Percentiles rank a stretch among this genome's conserved stretches.
Conservation (phyloP, 2,888 invertebrate species). For the Drosophila seclusa region DNA sequence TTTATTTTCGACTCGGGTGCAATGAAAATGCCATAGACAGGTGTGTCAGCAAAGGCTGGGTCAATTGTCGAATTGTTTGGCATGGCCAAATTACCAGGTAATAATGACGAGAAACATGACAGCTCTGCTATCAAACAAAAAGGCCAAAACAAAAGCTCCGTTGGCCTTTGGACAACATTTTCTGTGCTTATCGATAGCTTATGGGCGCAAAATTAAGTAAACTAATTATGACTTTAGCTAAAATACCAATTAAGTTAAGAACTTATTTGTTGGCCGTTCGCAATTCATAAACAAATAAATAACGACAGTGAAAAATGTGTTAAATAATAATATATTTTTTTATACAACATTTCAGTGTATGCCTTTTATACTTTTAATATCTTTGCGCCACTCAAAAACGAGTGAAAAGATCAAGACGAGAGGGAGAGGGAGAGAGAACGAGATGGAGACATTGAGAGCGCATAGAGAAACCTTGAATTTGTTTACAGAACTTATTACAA, state of each 20-base stretch:
- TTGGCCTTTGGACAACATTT: conserved; percentile 5
- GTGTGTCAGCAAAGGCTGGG: conserved; percentile 33
- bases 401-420: conserved; percentile 21
- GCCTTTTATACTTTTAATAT: not conserved
- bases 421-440: not conserved
- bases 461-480: conserved; percentile 59
- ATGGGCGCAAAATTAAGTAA: conserved; percentile 18
- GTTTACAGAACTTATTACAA: conserved; percentile 54
- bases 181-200: not conserved
- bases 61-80: conserved; percentile 12
- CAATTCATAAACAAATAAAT: conserved; percentile 11
- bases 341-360: not conserved
- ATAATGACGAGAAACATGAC: conserved; percentile 9
- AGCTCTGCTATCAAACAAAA: not conserved
- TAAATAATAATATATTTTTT: not conserved
- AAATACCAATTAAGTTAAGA: not conserved
- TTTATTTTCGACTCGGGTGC: conserved; percentile 16
- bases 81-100: conserved; percentile 26
- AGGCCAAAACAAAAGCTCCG: not conserved
- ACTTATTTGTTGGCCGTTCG: conserved; percentile 5
- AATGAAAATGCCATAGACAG: conserved; percentile 24
- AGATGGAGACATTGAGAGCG: not conserved
- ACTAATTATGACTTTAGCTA: conserved; percentile 22
- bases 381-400: conserved; percentile 15
- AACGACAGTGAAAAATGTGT: not conserved